phyloP scores from a whole-genome alignment of 2,888 invertebrate genomes.

The Agrochola lota region DNA sequence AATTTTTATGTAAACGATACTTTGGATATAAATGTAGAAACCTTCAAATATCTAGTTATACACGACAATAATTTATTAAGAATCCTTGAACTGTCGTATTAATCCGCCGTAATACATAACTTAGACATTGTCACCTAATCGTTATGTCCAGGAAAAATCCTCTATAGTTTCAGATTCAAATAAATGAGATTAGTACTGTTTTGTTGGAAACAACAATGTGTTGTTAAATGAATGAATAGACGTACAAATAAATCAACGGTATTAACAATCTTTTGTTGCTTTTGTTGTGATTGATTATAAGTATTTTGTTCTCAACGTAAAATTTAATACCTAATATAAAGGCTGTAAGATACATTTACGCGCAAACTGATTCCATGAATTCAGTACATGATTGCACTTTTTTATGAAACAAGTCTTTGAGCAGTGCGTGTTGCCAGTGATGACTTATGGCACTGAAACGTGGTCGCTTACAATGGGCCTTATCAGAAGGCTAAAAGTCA shows the following conservation, averaged over 20 bases:
- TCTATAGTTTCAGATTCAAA: neutral
- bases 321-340: neutral
- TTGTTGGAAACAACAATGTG: constrained; percentile 14
- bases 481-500: too few relatives aligned
- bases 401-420: too few relatives aligned
- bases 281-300: neutral
- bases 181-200: neutral
- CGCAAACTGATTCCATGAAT: neutral
- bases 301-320: constrained; percentile 7
- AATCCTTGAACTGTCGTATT: constrained; percentile 3
- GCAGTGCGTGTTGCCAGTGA: too few relatives aligned
- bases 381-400: neutral
- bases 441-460: too few relatives aligned
- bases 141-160: neutral
- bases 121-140: neutral
- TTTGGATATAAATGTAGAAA: neutral
- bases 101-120: neutral
- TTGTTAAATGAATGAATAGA: neutral
- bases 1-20: neutral
- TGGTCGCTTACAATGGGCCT: too few relatives aligned
- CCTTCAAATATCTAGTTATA: neutral
- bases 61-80: neutral
- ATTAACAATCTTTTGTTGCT: neutral
- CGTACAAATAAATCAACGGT: constrained; percentile 7
- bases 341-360: neutral